Base-by-base conservation (phyloP, 92 coral and sea anemone genomes). In the Paramuricea clavata region DNA sequence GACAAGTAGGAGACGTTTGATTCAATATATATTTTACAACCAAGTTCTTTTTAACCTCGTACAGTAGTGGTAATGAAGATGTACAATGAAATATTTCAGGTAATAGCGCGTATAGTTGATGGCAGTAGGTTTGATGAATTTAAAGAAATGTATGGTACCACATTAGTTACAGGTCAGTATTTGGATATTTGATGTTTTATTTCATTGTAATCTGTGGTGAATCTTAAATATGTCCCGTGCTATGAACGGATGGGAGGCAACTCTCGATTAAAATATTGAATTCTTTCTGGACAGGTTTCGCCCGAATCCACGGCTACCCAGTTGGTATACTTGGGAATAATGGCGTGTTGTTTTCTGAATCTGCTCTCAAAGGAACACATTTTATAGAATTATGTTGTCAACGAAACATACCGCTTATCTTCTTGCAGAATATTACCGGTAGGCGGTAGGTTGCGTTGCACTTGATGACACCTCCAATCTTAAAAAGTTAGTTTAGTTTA, bases 91-190 rank as follows among this genome's bases (percentile, higher is more conserved):
- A 10, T 15, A 47, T 75, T 85, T 8, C 88, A 96, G 99, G 99
- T 96, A 35, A 96, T 96, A 50, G 97, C 99, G 2, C 94, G 99
- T 10, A 84, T 96, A 32, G 98, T 94, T 9, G 99, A 96, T 86
- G 99, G 99, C 30, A 96, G 99, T 84, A 90, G 81, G 70, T 96
- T 96, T 81, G 99, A 96, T 72, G 99, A 96, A 88, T 96, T 96
- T 84, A 96, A 96, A 47, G 98, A 95, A 34, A 91, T 94, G 95
- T 96, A 96, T 78, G 99, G 99, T 2, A 94, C 90, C 15, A 96
- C 98, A 28, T 75, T 96, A 16, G 98, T 96, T 7, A 96, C 99
- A 85, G 99, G 99, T 94, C 32, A 62, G 86, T 54, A 0, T 16
- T 28, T n/a, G n/a, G n/a, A n/a, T n/a, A n/a, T n/a, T n/a, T n/a